Conservation (phyloP, 2,888 invertebrate genomes). For the Doris montereyensis region DNA sequence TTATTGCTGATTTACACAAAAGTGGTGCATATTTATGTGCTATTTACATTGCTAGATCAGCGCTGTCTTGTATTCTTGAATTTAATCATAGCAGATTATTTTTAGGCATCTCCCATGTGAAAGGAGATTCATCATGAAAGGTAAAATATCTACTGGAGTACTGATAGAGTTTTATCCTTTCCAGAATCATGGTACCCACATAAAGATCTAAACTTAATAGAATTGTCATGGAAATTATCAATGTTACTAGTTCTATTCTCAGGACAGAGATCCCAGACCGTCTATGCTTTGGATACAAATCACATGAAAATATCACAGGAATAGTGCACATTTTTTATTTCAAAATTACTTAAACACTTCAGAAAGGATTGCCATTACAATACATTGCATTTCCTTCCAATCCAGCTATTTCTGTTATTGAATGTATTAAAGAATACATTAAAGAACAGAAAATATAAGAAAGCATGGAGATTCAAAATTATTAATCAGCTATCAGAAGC, state of each 20-base stretch:
- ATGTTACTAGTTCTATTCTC: background rate
- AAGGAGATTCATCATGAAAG: background rate
- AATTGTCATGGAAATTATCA: background rate
- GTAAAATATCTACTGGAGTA: background rate
- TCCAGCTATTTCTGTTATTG: no score
- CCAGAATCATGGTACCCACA: background rate
- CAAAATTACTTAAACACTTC: no score
- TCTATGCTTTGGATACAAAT: background rate
- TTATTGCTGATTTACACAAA: background rate
- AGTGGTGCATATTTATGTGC: background rate
- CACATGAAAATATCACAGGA: background rate
- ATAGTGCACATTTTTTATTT: background rate
- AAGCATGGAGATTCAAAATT: no score
- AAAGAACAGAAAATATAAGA: no score
- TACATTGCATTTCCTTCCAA: no score
- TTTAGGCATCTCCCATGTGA: background rate
- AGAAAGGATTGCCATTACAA: no score
- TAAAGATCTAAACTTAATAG: background rate
- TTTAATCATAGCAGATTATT: background rate
- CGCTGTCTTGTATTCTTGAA: background rate
- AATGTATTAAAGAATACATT: no score
- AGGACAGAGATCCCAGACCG: background rate
- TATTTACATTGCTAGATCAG: conserved; percentile 8
- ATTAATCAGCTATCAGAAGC: no score
- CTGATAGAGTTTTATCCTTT: background rate